A percentile compares a stretch with the other conserved stretches of the same genome.
These are phyloP conservation scores for Pteria penguin DNA, from an alignment of 2,888 invertebrate genomes.

Conservation along the genomic window DNA sequence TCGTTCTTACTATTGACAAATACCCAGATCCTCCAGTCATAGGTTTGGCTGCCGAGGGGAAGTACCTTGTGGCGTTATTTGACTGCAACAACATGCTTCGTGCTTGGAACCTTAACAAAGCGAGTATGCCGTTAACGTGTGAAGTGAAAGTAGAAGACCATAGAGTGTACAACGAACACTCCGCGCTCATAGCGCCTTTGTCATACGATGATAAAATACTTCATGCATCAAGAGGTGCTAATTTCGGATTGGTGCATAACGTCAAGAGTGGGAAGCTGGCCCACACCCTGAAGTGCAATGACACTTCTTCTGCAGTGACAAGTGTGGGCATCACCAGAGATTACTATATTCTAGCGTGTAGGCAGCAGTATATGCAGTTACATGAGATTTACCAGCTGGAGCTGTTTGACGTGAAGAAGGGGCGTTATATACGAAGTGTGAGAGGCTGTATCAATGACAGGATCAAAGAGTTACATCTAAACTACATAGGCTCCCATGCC, in stretches of 20 bases:
- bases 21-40: slow-evolving; percentile 73
- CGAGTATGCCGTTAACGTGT: slow-evolving; percentile 55
- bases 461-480: slow-evolving; percentile 69
- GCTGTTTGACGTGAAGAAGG: slow-evolving; percentile 74
- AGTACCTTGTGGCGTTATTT: slow-evolving; percentile 70
- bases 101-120: slow-evolving; percentile 67
- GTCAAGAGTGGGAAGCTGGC: slow-evolving; percentile 69
- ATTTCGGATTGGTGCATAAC: slow-evolving; percentile 69
- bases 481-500: slow-evolving; percentile 74
- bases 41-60: slow-evolving; percentile 68
- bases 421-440: slow-evolving; percentile 71
- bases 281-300: slow-evolving; percentile 69
- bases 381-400: slow-evolving; percentile 75
- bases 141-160: slow-evolving; percentile 59
- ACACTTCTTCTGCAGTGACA: slow-evolving; percentile 68
- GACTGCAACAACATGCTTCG: slow-evolving; percentile 73
- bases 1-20: slow-evolving; percentile 61
- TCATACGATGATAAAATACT: slow-evolving; percentile 70
- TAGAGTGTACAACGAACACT: slow-evolving; percentile 71
- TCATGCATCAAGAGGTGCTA: slow-evolving; percentile 72
- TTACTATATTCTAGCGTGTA: slow-evolving; percentile 74
- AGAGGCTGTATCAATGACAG: slow-evolving; percentile 74
- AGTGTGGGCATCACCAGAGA: slow-evolving; percentile 74
- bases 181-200: slow-evolving; percentile 66
- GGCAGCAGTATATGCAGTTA: slow-evolving; percentile 72